These are phyloP conservation scores for Schizothorax lantsangensis DNA, from an alignment of 2,797 vertebrate species.

Conservation along the genomic window DNA sequence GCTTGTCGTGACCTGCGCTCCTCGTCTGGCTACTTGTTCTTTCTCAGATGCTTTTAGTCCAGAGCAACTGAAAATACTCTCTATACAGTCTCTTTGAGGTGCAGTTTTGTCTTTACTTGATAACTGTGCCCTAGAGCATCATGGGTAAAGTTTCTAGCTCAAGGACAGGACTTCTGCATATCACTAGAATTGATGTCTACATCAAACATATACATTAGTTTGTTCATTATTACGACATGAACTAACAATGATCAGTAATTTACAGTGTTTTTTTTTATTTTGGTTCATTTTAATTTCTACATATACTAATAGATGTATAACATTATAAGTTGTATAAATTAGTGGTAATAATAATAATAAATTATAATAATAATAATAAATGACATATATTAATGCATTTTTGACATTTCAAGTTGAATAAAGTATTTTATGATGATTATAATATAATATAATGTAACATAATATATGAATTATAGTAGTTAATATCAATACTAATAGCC, in stretches of 20 bases:
- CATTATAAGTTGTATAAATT: not conserved
- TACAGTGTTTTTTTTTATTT: not conserved
- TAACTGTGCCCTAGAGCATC: not conserved
- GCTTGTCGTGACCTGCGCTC: not conserved
- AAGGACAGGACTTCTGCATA: conserved; percentile 1
- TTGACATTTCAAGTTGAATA: not conserved
- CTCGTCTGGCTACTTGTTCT: not conserved
- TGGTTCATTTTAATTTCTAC: not conserved
- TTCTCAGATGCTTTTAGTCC: not conserved
- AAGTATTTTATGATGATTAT: not conserved
- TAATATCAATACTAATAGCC: not conserved
- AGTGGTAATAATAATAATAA: no score
- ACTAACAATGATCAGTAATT: not conserved
- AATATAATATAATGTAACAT: not conserved
- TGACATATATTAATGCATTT: not conserved
- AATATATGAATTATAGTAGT: not conserved
- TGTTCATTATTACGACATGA: not conserved
- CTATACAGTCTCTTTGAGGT: not conserved
- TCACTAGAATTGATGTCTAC: not conserved
- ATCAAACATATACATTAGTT: not conserved
- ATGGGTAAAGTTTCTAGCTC: not conserved
- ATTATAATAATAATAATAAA: not conserved
- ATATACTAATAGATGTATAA: not conserved
- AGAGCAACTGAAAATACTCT: not conserved
- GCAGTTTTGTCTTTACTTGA: not conserved